Evolutionary conservation across 2,113 vertebrate genomes (phyloP).

Genomic region (Todiramphus saurophagus): DNA sequence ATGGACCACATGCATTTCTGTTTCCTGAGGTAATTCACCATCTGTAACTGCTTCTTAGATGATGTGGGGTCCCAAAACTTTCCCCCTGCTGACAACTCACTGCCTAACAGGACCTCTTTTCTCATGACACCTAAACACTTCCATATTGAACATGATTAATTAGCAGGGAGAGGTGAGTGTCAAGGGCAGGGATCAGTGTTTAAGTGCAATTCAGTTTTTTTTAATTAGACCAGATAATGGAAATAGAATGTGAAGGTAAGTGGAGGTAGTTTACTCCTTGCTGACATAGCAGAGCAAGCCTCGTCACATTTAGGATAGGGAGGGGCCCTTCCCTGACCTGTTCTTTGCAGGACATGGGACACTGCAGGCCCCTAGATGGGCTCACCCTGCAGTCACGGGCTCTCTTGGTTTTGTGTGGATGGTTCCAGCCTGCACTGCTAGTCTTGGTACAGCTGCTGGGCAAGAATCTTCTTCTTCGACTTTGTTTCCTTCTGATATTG

Average conservation of each 20-base stretch:
- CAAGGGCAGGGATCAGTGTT: neutral
- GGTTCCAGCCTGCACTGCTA: neutral
- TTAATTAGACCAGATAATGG: neutral
- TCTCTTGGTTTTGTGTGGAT: neutral
- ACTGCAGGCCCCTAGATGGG: neutral
- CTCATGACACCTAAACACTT: neutral
- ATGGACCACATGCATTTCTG: neutral
- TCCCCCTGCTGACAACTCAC: neutral
- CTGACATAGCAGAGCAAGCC: neutral
- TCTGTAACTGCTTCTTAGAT: neutral
- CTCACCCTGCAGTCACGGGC: accelerated
- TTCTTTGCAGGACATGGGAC: neutral
- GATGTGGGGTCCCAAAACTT: neutral
- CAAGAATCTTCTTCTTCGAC: neutral
- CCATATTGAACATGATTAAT: neutral
- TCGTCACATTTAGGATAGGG: neutral
- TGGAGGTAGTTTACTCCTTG: neutral
- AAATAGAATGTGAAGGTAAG: neutral
- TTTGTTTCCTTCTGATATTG: neutral
- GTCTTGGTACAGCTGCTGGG: neutral
- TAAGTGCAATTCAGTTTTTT: neutral
- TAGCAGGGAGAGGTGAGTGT: neutral
- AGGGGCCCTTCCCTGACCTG: neutral
- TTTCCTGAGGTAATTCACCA: neutral
- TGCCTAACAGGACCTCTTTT: neutral